Conservation (phyloP, 2,113 vertebrate species). For the Spea multiplicata region DNA sequence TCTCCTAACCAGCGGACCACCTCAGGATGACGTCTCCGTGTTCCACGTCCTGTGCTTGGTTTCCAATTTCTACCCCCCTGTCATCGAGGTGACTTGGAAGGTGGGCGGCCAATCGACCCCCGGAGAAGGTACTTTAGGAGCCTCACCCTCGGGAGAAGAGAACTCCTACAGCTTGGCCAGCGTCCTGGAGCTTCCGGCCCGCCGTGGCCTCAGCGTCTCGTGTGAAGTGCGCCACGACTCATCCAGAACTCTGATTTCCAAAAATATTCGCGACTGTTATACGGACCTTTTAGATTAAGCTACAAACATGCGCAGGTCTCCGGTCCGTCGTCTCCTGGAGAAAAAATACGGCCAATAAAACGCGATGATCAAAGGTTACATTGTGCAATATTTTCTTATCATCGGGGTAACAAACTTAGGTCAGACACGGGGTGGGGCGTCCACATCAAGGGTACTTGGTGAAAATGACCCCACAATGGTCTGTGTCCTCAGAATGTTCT, state of each 20-base stretch:
- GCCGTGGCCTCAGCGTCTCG: not conserved
- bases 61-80: conserved; percentile 21
- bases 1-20: not conserved
- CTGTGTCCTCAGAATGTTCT: too few species aligned
- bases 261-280: not conserved
- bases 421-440: too few species aligned
- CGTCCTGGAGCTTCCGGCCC: not conserved
- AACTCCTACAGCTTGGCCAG: conserved; percentile 4
- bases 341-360: too few species aligned
- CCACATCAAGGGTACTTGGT: too few species aligned
- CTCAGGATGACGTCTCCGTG: not conserved
- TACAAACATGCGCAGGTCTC: too few species aligned
- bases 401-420: too few species aligned
- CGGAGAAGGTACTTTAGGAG: not conserved
- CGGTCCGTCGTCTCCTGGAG: too few species aligned
- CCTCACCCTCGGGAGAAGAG: not conserved
- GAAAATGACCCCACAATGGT: too few species aligned
- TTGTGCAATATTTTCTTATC: too few species aligned
- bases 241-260: conserved; percentile 25
- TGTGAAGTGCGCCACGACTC: conserved; percentile 35
- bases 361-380: too few species aligned
- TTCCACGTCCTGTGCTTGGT: not conserved
- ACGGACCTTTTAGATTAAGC: not conserved
- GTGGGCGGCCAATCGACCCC: not conserved
- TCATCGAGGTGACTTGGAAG: conserved; percentile 37